Percentiles rank a stretch among this genome's conserved stretches.
phyloP scores from a whole-genome alignment of 1,140 invertebrate genomes.

The Caenorhabditis inopinata region DNA sequence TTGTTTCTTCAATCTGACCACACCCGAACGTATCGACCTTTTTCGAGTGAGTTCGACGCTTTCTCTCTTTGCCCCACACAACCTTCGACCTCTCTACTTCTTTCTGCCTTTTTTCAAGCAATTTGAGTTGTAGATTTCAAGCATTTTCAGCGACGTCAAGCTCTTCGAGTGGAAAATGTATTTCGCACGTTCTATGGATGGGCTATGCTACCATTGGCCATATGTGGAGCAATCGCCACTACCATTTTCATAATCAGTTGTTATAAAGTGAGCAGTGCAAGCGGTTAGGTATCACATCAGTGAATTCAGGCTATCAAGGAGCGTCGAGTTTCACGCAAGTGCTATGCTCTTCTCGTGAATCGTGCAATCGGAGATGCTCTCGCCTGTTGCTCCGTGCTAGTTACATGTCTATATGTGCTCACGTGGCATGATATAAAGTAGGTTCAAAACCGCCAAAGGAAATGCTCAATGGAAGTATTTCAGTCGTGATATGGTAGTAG shows the following conservation, averaged over 20 bases:
- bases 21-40: constrained; percentile 41
- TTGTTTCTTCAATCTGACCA: constrained; percentile 47
- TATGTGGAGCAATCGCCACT: constrained; percentile 50
- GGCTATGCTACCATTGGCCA: constrained; percentile 55
- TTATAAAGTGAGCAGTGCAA: constrained; percentile 19
- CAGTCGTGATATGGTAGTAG: constrained; percentile 54
- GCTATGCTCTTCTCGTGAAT: constrained; percentile 59
- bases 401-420: constrained; percentile 48
- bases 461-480: constrained; percentile 29
- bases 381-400: constrained; percentile 50
- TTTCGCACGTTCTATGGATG: constrained; percentile 54
- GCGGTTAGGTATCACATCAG: not conserved
- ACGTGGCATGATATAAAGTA: constrained; percentile 51
- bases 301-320: constrained; percentile 52
- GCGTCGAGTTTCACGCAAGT: constrained; percentile 56
- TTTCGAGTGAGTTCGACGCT: constrained; percentile 40
- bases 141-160: constrained; percentile 42
- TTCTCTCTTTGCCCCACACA: too few species aligned
- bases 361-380: constrained; percentile 58
- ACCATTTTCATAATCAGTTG: constrained; percentile 54
- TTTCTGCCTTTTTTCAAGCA: too few species aligned
- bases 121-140: too few species aligned
- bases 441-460: constrained; percentile 25
- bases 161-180: constrained; percentile 43
- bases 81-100: too few species aligned